Conservation (phyloP, 2,113 vertebrate genomes). For the Diglossa brunneiventris region DNA sequence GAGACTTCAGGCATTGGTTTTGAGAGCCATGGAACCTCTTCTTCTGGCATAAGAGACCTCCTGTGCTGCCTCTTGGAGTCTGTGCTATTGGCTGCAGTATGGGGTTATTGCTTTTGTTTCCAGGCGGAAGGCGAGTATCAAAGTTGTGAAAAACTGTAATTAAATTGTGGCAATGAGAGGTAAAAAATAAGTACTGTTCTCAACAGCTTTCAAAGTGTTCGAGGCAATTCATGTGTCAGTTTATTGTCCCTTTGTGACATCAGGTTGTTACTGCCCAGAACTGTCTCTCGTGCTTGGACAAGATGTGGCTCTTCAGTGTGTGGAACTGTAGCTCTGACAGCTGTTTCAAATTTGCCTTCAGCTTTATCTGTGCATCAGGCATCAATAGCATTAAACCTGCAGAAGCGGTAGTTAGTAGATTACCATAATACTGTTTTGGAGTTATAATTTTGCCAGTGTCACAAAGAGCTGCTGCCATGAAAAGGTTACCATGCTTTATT, state of each 20-base stretch:
- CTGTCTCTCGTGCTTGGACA: not conserved
- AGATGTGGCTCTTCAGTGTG: not conserved
- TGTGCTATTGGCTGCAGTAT: not conserved
- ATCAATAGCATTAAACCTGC: not conserved
- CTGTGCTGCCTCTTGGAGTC: not conserved
- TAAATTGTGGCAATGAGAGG: not conserved
- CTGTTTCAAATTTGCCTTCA: not conserved
- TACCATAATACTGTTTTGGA: not conserved
- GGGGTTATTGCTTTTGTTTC: not conserved
- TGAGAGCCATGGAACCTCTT: not conserved
- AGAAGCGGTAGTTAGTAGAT: not conserved
- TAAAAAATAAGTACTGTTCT: not conserved
- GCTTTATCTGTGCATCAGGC: not conserved
- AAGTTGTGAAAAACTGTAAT: not conserved
- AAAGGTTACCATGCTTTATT: not conserved
- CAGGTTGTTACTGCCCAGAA: not conserved
- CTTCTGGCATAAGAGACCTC: not conserved
- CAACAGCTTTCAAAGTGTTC: not conserved
- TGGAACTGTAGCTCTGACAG: not conserved
- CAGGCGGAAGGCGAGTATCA: not conserved
- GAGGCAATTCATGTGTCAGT: not conserved
- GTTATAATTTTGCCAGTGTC: not conserved
- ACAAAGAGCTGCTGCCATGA: not conserved
- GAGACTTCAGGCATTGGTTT: not conserved
- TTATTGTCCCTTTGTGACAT: not conserved